These are phyloP conservation scores for Gambelia wislizenii DNA, from an alignment of 2,797 vertebrate species.

Conservation along the genomic window DNA sequence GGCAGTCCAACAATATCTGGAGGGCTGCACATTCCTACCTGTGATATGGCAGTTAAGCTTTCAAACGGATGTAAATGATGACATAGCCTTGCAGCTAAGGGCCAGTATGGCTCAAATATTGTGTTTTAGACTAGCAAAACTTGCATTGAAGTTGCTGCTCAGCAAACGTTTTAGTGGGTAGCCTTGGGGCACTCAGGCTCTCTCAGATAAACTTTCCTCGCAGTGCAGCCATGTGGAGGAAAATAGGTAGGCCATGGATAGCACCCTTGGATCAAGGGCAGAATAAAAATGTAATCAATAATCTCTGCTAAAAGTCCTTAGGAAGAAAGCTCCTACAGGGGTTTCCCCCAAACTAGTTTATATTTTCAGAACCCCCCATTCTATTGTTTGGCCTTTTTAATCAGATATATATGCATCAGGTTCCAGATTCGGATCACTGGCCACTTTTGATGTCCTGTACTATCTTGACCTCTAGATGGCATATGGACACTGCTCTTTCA, in stretches of 20 bases:
- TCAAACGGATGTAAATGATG: constrained; percentile 57
- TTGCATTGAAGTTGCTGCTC: not conserved
- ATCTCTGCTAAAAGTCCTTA: constrained; percentile 41
- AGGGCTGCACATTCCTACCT: too few relatives aligned
- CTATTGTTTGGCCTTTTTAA: not conserved
- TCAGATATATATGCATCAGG: not conserved
- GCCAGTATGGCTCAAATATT: not conserved
- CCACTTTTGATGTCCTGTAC: not conserved
- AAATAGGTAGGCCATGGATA: not conserved
- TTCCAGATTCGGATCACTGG: not conserved
- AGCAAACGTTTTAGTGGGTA: not conserved
- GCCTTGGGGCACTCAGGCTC: not conserved
- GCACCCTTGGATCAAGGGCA: not conserved
- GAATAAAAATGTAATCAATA: not conserved
- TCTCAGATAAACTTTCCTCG: not conserved
- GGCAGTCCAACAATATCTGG: too few relatives aligned
- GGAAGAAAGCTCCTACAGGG: constrained; percentile 23
- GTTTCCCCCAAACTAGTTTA: constrained; percentile 44
- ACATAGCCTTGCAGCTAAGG: constrained; percentile 34
- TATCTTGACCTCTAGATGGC: constrained; percentile 15
- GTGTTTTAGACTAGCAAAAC: not conserved
- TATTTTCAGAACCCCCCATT: constrained; percentile 50
- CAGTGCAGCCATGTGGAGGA: not conserved
- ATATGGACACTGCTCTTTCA: not conserved
- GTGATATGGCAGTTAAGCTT: constrained; percentile 18